These are phyloP conservation scores for Lycorma delicatula DNA, from an alignment of 1,140 invertebrate species.

Conservation along the genomic window DNA sequence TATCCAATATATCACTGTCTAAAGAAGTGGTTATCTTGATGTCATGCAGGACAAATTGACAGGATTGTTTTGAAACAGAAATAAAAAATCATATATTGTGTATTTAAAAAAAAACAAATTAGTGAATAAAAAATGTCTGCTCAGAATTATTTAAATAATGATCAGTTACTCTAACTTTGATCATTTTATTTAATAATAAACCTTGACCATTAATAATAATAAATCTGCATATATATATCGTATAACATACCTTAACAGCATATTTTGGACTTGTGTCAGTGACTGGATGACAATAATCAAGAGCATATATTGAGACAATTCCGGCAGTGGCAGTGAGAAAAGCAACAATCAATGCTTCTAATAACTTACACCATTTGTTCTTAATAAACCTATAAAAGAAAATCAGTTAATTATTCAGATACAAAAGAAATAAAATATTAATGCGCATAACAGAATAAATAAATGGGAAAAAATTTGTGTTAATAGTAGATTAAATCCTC, in stretches of 20 bases:
- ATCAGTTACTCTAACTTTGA: too few relatives aligned
- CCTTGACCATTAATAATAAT: too few relatives aligned
- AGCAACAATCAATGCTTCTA: slow-evolving; percentile 80
- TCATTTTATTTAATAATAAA: too few relatives aligned
- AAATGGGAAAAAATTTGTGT: not conserved
- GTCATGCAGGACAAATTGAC: too few relatives aligned
- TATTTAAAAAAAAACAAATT: too few relatives aligned
- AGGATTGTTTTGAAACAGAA: too few relatives aligned
- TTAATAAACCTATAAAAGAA: slow-evolving; percentile 55
- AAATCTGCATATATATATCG: too few relatives aligned
- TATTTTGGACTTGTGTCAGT: slow-evolving; percentile 60
- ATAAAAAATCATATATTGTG: too few relatives aligned
- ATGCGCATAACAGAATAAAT: not conserved
- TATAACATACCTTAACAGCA: slow-evolving; percentile 50
- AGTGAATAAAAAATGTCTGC: too few relatives aligned
- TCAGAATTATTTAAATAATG: too few relatives aligned
- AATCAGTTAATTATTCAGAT: not conserved
- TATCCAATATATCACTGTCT: too few relatives aligned
- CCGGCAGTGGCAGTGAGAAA: slow-evolving; percentile 73
- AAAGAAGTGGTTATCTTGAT: too few relatives aligned
- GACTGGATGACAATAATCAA: slow-evolving; percentile 75
- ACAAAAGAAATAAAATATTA: not conserved
- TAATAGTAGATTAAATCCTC: slow-evolving; percentile 42
- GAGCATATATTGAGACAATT: slow-evolving; percentile 78
- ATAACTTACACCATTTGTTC: slow-evolving; percentile 61